phyloP scores from a whole-genome alignment of 2,888 invertebrate species.

The Tupiocoris notatus region DNA sequence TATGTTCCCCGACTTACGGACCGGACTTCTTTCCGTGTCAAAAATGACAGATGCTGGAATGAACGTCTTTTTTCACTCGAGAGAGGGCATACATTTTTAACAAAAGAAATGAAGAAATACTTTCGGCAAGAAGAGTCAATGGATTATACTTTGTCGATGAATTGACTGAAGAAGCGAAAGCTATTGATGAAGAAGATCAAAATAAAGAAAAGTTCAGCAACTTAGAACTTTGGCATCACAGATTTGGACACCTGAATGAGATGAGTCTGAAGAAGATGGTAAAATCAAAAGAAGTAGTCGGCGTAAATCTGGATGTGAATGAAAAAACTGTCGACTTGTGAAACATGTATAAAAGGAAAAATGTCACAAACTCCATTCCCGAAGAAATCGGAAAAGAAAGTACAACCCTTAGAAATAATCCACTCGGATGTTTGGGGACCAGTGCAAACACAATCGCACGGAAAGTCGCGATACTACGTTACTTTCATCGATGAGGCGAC shows the following conservation, averaged over 20 bases:
- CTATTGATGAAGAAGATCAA: too few species aligned
- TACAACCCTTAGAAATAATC: not conserved
- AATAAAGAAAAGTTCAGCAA: too few species aligned
- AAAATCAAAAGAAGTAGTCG: not conserved
- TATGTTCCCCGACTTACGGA: not conserved
- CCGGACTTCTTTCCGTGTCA: not conserved
- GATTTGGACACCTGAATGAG: not conserved
- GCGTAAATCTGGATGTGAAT: not conserved
- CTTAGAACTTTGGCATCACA: constrained; percentile 2
- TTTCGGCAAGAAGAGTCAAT: not conserved
- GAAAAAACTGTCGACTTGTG: not conserved
- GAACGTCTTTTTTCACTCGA: not conserved
- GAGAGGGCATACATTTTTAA: not conserved
- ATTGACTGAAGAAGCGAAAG: not conserved
- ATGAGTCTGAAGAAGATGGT: not conserved
- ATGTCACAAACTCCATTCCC: not conserved
- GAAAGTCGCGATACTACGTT: not conserved
- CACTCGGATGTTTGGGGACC: not conserved
- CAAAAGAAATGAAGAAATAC: not conserved
- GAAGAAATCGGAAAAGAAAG: not conserved
- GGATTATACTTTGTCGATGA: not conserved
- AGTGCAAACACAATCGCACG: not conserved
- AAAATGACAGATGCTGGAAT: not conserved
- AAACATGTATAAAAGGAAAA: not conserved
- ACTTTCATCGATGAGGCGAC: constrained; percentile 12